Conservation (phyloP, 2,888 invertebrate species). For the Agrotis ipsilon region DNA sequence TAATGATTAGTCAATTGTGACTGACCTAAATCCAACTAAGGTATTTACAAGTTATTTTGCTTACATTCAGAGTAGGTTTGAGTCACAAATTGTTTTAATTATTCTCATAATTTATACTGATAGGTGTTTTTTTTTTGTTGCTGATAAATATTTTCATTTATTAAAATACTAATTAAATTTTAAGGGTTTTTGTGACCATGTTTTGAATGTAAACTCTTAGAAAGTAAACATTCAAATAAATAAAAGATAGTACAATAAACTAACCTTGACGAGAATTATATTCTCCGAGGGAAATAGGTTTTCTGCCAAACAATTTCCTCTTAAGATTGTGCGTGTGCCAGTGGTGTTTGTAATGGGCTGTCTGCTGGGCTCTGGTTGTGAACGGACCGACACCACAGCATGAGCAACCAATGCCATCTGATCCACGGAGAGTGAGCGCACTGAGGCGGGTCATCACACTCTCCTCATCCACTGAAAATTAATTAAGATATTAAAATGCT, state of each 20-base stretch:
- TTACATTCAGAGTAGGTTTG: no score
- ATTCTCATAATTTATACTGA: no score
- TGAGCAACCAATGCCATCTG: slow-evolving; percentile 85
- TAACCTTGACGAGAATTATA: slow-evolving; percentile 85
- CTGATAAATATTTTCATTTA: no score
- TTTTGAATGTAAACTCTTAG: background rate
- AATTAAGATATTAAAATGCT: no score
- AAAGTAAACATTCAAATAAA: background rate
- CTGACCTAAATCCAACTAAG: no score
- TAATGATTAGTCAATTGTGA: no score
- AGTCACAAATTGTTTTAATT: no score
- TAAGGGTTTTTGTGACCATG: background rate
- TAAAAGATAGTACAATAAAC: background rate
- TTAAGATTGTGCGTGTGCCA: slow-evolving; percentile 97
- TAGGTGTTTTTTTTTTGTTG: no score
- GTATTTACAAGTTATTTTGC: no score
- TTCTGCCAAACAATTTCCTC: slow-evolving; percentile 92
- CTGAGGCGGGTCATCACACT: slow-evolving; percentile 86
- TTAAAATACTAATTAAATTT: no score
- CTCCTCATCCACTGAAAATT: slow-evolving; percentile 83
- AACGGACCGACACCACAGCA: slow-evolving; percentile 91
- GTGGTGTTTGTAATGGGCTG: slow-evolving; percentile 95
- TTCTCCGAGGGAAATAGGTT: slow-evolving; percentile 81
- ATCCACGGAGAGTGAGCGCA: slow-evolving; percentile 79
- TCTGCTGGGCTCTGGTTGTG: slow-evolving; percentile 91